Conservation (phyloP, 2,113 vertebrate species). For the Upupa epops region DNA sequence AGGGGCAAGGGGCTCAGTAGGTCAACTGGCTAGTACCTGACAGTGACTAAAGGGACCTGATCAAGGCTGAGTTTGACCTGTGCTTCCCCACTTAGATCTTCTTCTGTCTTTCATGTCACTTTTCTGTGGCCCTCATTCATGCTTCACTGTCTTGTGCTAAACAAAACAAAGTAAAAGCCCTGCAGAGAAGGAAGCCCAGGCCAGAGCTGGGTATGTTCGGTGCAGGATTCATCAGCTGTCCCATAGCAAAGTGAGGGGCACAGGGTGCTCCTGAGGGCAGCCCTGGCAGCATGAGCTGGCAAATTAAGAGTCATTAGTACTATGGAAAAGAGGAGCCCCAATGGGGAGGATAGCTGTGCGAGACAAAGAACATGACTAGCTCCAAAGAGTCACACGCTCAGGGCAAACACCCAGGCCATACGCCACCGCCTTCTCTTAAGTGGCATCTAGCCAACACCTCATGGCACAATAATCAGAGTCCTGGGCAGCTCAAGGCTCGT, state of each 20-base stretch:
- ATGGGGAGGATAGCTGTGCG: neutral
- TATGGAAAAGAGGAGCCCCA: neutral
- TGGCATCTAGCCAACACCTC: neutral
- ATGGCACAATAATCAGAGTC: neutral
- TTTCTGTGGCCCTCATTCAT: neutral
- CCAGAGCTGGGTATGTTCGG: neutral
- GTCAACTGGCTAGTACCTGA: conserved; percentile 41
- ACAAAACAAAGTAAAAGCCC: neutral
- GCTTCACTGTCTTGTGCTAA: neutral
- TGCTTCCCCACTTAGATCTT: conserved; percentile 7
- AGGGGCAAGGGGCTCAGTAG: conserved; percentile 64
- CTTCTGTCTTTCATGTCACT: neutral
- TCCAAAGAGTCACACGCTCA: neutral
- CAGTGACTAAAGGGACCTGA: neutral
- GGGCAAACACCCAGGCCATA: neutral
- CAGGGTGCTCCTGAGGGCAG: neutral
- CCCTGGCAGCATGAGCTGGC: neutral
- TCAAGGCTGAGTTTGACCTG: conserved; percentile 32
- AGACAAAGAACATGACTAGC: neutral
- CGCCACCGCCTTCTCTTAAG: neutral
- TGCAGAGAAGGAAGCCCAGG: neutral
- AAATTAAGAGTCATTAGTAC: neutral
- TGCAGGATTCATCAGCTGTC: neutral
- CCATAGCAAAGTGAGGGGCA: neutral
- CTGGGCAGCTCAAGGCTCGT: neutral